Evolutionary conservation across 1,140 invertebrate species (phyloP).

Genomic region (Brachionus rubens): DNA sequence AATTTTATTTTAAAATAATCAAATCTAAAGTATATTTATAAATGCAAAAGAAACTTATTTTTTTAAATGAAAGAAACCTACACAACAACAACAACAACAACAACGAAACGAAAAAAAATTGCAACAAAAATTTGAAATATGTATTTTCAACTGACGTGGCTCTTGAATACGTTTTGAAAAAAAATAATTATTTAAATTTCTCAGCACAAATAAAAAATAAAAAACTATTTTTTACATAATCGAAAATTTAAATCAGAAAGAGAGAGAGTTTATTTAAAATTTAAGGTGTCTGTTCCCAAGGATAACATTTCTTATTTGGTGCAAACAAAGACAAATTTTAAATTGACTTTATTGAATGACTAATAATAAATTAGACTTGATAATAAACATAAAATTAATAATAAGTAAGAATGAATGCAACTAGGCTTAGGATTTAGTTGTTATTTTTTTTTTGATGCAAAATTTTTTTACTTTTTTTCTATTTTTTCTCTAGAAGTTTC

Average conservation of each 20-base stretch:
- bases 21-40: neutral
- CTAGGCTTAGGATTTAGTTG: no score
- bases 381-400: no score
- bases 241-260: no score
- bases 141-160: constrained; percentile 30
- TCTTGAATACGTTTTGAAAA: neutral
- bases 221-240: neutral
- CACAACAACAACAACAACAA: neutral
- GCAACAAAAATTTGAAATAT: constrained; percentile 42
- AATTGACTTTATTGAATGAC: no score
- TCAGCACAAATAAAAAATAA: neutral
- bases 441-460: neutral
- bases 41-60: neutral
- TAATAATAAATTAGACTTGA: no score
- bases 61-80: neutral
- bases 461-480: neutral
- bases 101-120: neutral
- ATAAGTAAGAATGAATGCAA: no score
- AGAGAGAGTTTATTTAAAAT: no score
- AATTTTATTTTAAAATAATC: no score
- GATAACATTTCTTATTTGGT: no score
- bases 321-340: no score
- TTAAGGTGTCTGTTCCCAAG: no score
- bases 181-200: neutral
- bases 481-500: neutral